These are phyloP conservation scores for Apodemia mormo DNA, from an alignment of 2,888 invertebrate genomes.

Conservation along the genomic window DNA sequence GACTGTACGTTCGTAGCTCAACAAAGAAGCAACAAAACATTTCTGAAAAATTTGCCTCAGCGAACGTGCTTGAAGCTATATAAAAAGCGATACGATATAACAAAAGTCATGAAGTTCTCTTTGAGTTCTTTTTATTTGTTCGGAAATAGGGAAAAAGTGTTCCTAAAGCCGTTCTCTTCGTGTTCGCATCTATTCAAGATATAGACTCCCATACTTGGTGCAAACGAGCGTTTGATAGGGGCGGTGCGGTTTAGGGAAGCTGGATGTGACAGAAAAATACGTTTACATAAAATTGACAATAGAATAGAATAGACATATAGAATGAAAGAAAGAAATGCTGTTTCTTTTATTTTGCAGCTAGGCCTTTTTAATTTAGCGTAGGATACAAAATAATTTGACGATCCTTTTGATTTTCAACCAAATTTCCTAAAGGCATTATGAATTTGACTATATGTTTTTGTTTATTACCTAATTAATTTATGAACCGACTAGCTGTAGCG, in stretches of 20 bases:
- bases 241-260: slow-evolving; percentile 46
- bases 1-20: slow-evolving; percentile 13
- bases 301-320: too few species aligned
- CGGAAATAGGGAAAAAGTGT: slow-evolving; percentile 75
- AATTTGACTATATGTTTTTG: too few species aligned
- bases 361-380: too few species aligned
- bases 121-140: slow-evolving; percentile 72
- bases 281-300: neutral
- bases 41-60: slow-evolving; percentile 47
- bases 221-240: slow-evolving; percentile 77
- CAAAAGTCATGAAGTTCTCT: slow-evolving; percentile 75
- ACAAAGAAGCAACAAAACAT: slow-evolving; percentile 42
- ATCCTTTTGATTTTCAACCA: too few species aligned
- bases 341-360: too few species aligned
- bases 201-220: slow-evolving; percentile 72
- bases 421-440: too few species aligned
- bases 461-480: too few species aligned
- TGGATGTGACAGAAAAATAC: slow-evolving; percentile 41
- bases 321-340: too few species aligned
- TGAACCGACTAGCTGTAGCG: too few species aligned
- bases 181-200: slow-evolving; percentile 63
- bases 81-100: slow-evolving; percentile 63
- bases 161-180: slow-evolving; percentile 67
- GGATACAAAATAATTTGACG: too few species aligned
- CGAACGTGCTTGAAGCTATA: slow-evolving; percentile 41